Evolutionary conservation across 2,888 invertebrate species (phyloP), one percentile per base, ranked within the genome.

Genomic region (Caenorhabditis drosophilae): DNA sequence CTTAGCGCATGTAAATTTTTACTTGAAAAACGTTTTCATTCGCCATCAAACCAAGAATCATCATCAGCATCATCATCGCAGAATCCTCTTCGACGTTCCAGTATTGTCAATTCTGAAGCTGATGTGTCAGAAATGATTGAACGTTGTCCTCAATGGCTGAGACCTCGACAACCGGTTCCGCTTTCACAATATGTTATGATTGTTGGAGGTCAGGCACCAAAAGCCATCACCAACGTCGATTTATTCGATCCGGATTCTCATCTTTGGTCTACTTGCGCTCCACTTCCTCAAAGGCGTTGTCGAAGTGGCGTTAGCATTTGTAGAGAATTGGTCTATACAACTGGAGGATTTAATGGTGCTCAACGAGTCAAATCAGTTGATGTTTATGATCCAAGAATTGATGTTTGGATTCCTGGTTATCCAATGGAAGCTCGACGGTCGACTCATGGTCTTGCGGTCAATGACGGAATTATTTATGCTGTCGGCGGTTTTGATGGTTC

Each of bases 401-500:
- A 68, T 41, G 48, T 48, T n/a, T 68, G 67, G 67, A 47, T 46
- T 20, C n/a, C 54, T 16, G 56, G 50, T 15, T 53, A 55, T 40
- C 52, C 53, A 23, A 68, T 68, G 67, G 57, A 45, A 18, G 55
- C 53, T 1, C 40, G 67, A 12, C 36, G 67, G 46, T 51, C 57
- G 16, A 68, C 67, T 95, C 41, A 97, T 3, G 97, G 97, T 27
- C 97, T 98, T 20, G 95, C 96, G 35, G 96, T 97, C 25, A 87
- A 97, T 49, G 94, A 94, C 86, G 95, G 96, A 85, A 87, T 96
- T 58, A 86, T 98, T 34, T 98, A 97, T 86, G 97, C 97, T 1
- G 96, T 97, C 4, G 96, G 97, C 16, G 88, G 88, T 0, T 96
- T 97, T 85, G 97, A 97, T 86, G 97, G 97, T 0, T 94, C 95